Evolutionary conservation across 2,797 vertebrate genomes (phyloP).

Genomic region (Chelonia mydas): DNA sequence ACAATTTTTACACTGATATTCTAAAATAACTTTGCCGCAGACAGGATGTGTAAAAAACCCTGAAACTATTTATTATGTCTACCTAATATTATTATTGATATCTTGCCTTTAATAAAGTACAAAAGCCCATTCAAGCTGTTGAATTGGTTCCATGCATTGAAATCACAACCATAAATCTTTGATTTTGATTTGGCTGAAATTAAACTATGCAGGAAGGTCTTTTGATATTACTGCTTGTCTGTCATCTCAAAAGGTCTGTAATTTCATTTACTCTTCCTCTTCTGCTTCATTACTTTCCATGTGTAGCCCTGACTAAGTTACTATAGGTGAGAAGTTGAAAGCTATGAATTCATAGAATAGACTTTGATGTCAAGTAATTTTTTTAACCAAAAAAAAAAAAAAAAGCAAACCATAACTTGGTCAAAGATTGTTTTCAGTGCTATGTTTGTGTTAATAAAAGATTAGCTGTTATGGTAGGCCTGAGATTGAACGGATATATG

Average conservation of each 20-base stretch:
- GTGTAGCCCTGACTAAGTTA: background rate
- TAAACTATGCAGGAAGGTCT: background rate
- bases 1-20: background rate
- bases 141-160: background rate
- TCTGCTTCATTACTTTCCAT: background rate
- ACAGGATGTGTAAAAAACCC: background rate
- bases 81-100: background rate
- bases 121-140: background rate
- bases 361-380: background rate
- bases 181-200: background rate
- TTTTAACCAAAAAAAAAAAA: background rate
- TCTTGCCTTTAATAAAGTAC: background rate
- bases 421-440: background rate
- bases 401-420: background rate
- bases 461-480: background rate
- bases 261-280: slow-evolving; percentile 1
- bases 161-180: background rate
- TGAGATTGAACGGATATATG: slow-evolving; percentile 2
- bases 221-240: background rate
- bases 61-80: background rate
- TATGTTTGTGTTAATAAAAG: background rate
- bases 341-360: background rate
- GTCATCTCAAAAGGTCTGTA: background rate
- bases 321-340: slow-evolving; percentile 7
- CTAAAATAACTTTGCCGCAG: background rate